Conservation (phyloP, 2,113 vertebrate species). For the Clarias batrachus region DNA sequence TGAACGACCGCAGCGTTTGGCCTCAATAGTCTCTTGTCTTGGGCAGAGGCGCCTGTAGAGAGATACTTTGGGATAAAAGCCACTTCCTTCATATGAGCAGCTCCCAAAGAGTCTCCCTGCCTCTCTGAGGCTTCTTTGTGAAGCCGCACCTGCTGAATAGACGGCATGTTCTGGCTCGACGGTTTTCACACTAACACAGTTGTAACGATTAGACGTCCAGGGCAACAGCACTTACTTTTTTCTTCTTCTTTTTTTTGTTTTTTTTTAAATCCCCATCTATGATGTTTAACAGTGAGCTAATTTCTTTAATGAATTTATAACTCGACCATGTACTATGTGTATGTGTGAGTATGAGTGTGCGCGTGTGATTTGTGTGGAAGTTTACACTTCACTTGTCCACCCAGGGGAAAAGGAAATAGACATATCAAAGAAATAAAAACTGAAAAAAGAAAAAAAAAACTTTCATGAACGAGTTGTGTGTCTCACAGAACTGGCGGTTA, state of each 20-base stretch:
- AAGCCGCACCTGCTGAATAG: conserved; percentile 46
- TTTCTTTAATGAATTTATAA: neutral
- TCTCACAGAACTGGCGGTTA: neutral
- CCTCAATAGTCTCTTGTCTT: conserved; percentile 46
- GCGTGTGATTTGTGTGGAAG: neutral
- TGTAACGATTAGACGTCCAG: neutral
- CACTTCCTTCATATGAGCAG: conserved; percentile 38
- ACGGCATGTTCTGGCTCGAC: conserved; percentile 8
- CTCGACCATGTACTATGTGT: too few species aligned
- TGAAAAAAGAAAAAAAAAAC: too few species aligned
- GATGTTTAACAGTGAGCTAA: neutral
- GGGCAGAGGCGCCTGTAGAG: conserved; percentile 22
- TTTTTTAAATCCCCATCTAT: neutral
- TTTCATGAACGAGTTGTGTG: too few species aligned
- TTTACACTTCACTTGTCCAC: neutral
- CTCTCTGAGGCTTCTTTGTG: conserved; percentile 47
- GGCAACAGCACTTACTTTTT: neutral
- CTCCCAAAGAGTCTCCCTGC: conserved; percentile 29
- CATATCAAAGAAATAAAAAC: neutral
- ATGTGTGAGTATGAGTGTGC: neutral
- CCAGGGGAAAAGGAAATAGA: neutral
- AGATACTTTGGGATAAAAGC: conserved; percentile 44
- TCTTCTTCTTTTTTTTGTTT: neutral
- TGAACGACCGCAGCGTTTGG: conserved; percentile 18
- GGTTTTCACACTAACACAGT: conserved; percentile 4